These are phyloP conservation scores for Chymomyza caudatula DNA, from an alignment of 2,888 invertebrate species.

Conservation along the genomic window DNA sequence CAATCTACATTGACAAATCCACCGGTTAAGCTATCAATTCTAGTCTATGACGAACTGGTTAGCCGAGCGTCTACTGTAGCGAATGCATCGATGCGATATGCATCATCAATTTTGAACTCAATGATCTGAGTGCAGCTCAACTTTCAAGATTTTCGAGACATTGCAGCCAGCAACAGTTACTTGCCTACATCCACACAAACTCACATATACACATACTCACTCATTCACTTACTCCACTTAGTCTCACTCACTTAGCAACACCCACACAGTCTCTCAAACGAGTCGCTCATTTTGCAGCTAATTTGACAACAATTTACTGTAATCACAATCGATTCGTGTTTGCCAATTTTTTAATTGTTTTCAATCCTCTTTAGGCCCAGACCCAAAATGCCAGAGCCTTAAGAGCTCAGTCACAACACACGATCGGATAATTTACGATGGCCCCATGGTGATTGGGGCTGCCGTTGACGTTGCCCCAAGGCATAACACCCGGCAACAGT, in stretches of 20 bases:
- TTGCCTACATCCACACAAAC: background rate
- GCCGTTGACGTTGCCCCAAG: conserved; percentile 15
- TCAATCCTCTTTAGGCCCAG: conserved; percentile 65
- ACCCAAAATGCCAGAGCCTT: background rate
- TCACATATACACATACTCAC: background rate
- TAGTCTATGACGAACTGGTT: background rate
- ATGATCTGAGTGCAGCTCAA: background rate
- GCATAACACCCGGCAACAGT: background rate
- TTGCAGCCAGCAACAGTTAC: background rate
- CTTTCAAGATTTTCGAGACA: background rate
- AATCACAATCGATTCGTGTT: conserved; percentile 76
- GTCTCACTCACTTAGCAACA: no score
- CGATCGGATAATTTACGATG: conserved; percentile 75
- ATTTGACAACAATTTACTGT: conserved; percentile 74
- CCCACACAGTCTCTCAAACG: conserved; percentile 22
- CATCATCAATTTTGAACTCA: background rate
- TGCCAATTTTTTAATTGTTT: conserved; percentile 77
- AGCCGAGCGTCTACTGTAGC: background rate
- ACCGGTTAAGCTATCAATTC: no score
- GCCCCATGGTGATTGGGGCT: conserved; percentile 66
- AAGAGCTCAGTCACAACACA: conserved; percentile 45
- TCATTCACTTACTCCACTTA: no score
- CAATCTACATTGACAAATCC: no score
- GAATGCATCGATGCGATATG: background rate
- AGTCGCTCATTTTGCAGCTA: conserved; percentile 71